Base-by-base conservation (phyloP, 1,140 invertebrate genomes). In the Olivierus martensii region DNA sequence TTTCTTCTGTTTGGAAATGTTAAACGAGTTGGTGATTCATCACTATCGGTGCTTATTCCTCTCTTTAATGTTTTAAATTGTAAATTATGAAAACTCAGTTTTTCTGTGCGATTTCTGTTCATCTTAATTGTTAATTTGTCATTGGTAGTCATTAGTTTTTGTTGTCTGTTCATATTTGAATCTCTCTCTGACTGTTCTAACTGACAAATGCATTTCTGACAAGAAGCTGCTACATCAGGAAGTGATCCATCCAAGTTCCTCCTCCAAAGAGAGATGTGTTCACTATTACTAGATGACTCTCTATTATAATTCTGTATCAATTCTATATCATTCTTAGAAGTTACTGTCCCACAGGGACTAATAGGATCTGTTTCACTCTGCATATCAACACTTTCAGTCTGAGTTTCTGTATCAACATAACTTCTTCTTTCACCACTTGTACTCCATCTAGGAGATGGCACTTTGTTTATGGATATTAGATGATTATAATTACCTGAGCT, bases 361-460 rank as follows among this genome's bases (percentile, higher is more conserved):
- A 41, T 41, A 18, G 14, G 17, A 18, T 15, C 14, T 41, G 14
- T 15, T 41, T 18, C 17, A 41, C 14, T 18, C 77, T 28, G 28
- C 28, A 28, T 69, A 56, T 75, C 74, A 69, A 77, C 72, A 10
- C 59, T 55, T 60, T 81, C 80, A 2, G 80, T 82, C 67, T 82
- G 80, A 1, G 80, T 82, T 63, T 81, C 78, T 51, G 67, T 74
- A 57, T 80, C 78, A 9, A 79, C 72, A 22, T 63, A 38, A 44
- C 17, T 51, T 28, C 37, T 19, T 11, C 19, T 9, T 15, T 53
- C 38, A 12, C 21, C 3, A 19, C 35, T 14, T 12, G 48, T 17
- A 53, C 36, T 17, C 10, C 36, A 41, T 37, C 49, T 19, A 22
- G 47, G 38, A 18, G 9, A 46, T 50, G 35, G 42, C 15, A 35